Conservation (phyloP, 1,140 invertebrate species). For the Musca vetustissima region DNA sequence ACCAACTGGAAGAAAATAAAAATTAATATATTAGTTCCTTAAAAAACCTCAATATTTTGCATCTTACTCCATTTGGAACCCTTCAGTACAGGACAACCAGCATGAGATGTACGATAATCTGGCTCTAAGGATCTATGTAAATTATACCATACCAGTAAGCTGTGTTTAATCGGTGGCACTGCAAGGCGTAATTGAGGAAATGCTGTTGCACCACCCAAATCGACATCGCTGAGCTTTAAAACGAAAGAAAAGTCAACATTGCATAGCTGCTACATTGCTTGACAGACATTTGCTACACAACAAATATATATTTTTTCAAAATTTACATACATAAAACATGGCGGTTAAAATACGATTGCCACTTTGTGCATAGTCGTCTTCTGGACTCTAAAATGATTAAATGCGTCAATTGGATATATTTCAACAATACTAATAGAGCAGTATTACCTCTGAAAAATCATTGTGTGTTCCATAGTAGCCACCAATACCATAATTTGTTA, state of each 20-base stretch:
- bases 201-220: constrained; percentile 89
- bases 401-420: background rate
- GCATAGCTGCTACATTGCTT: too few relatives aligned
- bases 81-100: constrained; percentile 90
- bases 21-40: too few relatives aligned
- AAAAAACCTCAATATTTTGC: too few relatives aligned
- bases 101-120: constrained; percentile 85
- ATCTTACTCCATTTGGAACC: constrained; percentile 86
- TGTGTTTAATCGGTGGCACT: constrained; percentile 81
- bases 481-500: constrained; percentile 97
- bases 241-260: constrained; percentile 31
- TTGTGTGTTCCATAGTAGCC: constrained; percentile 98
- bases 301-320: too few relatives aligned
- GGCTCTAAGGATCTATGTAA: constrained; percentile 87
- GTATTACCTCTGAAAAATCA: constrained; percentile 60
- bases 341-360: constrained; percentile 41
- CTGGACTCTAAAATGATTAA: constrained; percentile 71
- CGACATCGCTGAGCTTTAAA: constrained; percentile 87
- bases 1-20: constrained; percentile 66
- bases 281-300: too few relatives aligned
- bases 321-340: constrained; percentile 23
- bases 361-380: constrained; percentile 62
- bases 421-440: background rate
- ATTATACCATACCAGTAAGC: constrained; percentile 93
- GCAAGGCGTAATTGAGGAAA: constrained; percentile 82